Conservation (phyloP, 2,797 vertebrate species). For the Falco cherrug region DNA sequence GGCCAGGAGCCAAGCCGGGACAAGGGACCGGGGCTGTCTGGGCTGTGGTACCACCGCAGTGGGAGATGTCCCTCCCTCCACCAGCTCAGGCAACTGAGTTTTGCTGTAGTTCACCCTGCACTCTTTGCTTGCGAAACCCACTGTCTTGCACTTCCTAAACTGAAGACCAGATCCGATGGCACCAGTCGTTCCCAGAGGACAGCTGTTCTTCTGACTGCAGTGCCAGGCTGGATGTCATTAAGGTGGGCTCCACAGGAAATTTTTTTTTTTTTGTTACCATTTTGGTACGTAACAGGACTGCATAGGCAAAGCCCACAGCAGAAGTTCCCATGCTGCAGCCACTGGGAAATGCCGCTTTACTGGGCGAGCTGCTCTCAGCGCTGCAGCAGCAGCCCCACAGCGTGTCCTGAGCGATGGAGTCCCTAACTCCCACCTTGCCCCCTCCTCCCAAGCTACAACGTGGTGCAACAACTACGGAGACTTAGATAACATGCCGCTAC, state of each 20-base stretch:
- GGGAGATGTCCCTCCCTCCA: background rate
- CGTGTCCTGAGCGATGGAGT: background rate
- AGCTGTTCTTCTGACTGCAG: background rate
- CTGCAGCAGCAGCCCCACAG: background rate
- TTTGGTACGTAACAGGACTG: background rate
- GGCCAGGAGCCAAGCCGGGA: background rate
- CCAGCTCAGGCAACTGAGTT: background rate
- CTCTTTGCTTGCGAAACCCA: background rate
- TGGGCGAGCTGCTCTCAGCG: background rate
- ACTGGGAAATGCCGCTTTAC: rapidly evolving
- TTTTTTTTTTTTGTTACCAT: background rate
- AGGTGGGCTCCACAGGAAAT: background rate
- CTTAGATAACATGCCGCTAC: background rate
- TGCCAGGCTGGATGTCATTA: background rate
- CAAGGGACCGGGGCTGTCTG: background rate
- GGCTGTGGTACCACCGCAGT: rapidly evolving
- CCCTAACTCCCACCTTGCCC: background rate
- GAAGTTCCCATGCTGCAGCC: rapidly evolving
- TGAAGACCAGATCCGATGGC: background rate
- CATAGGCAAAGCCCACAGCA: background rate
- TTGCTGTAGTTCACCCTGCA: background rate
- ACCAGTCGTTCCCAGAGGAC: background rate
- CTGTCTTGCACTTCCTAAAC: background rate
- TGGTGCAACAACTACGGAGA: background rate
- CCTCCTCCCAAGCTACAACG: background rate